Base-by-base conservation (phyloP, 2,888 invertebrate genomes). In the Campoplex nolae region DNA sequence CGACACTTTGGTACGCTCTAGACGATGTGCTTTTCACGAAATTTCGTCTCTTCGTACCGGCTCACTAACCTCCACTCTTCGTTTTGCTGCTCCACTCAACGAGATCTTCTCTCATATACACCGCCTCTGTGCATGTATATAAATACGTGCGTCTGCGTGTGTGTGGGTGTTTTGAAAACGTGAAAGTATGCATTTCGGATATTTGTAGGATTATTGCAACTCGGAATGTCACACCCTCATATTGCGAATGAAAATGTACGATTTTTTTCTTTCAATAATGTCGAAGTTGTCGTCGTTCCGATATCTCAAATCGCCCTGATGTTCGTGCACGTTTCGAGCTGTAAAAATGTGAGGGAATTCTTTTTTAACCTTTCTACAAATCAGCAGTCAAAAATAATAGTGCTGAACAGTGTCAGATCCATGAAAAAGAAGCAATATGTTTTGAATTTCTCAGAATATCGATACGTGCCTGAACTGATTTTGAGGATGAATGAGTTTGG, bases 21-120 rank as follows among this genome's bases (percentile, higher is more conserved):
- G 45, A 45, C 58, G 45, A 74, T 42, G 75, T 58, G 75, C 58
- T 75, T 62, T 75, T 75, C 45, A 62, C 62, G 32, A 62, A 42
- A 75, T 62, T 75, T 45, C 62, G 28, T 16, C 45, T 28, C 45
- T 8, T 62, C 62, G 62, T 58, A 45, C 3, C 45, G 56, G 18
- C 71, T 67, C n/a, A 35, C 51, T n/a, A 48, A 54, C 42, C 8
- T 42, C 45, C 32, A 3, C 45, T 45, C 28, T 28, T 42, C 75
- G 9, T 62, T 62, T 75, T 45, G 18, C 62, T 45, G 0, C 45
- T 28, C 35, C 58, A 75, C 62, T 45, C 75, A 56, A 56, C 54
- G 38, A 38, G 56, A 56, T 74, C 74, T n/a, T 23, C 23, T 56
- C 74, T 56, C 56, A 16, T 16, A 62, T 28, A 28, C 18, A 45